phyloP scores from a whole-genome alignment of 2,113 vertebrate genomes.

The Thamnophis sirtalis region DNA sequence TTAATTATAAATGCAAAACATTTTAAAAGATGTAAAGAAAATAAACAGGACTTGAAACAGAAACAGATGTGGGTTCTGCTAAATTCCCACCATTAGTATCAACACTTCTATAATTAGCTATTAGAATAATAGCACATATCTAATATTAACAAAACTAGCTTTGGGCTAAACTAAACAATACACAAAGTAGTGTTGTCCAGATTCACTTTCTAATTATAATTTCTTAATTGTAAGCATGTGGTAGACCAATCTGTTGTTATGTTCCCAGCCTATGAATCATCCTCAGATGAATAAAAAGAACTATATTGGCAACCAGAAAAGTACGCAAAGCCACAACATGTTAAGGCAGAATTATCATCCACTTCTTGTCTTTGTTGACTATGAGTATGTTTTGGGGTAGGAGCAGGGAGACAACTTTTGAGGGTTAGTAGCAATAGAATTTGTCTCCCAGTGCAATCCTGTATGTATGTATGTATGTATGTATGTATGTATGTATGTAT shows the following conservation, averaged over 20 bases:
- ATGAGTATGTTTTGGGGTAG: neutral
- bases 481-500: too few species aligned
- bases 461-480: neutral
- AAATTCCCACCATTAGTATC: slow-evolving; percentile 47
- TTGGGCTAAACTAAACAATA: neutral
- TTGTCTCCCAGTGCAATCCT: neutral
- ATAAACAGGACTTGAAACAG: slow-evolving; percentile 38
- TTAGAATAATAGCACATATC: slow-evolving; percentile 48
- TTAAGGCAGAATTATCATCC: neutral
- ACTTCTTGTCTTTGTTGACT: neutral
- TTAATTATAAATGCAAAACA: slow-evolving; percentile 41
- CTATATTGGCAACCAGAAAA: neutral
- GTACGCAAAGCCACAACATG: neutral
- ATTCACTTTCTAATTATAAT: neutral
- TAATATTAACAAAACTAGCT: slow-evolving; percentile 39
- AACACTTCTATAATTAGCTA: slow-evolving; percentile 47
- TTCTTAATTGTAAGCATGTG: neutral
- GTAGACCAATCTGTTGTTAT: neutral
- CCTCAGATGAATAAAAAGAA: neutral
- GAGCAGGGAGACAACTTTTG: neutral
- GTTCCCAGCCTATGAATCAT: neutral
- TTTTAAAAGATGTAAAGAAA: slow-evolving; percentile 44
- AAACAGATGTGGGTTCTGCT: slow-evolving; percentile 48
- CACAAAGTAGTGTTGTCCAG: neutral
- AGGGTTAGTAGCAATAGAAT: neutral